A percentile compares a stretch with the other conserved stretches of the same genome.
These are phyloP conservation scores for Goniozus legneri DNA, from an alignment of 1,140 invertebrate species.

Conservation along the genomic window DNA sequence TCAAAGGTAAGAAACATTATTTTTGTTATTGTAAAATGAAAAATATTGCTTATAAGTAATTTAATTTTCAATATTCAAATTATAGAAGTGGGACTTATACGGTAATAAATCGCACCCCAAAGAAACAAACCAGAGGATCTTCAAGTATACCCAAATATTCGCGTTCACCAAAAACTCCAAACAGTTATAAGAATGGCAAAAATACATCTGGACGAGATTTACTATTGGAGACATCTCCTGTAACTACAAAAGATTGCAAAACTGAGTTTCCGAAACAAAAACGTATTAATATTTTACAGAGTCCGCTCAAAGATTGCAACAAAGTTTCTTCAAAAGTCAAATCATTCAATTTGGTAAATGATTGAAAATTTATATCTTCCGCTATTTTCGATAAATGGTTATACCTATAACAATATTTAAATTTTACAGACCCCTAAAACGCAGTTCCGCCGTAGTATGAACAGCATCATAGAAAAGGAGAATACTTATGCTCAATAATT, in stretches of 20 bases:
- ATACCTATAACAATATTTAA: too few relatives aligned
- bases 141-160: slow-evolving; percentile 21
- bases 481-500: slow-evolving; percentile 20
- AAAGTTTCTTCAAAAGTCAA: slow-evolving; percentile 24
- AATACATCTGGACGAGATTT: background rate
- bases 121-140: slow-evolving; percentile 15
- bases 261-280: background rate
- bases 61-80: background rate
- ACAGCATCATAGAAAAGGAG: slow-evolving; percentile 23
- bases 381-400: too few relatives aligned
- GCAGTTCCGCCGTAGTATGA: slow-evolving; percentile 12
- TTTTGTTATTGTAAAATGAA: background rate
- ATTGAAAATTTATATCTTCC: too few relatives aligned
- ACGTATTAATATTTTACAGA: slow-evolving; percentile 2
- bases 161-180: background rate
- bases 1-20: slow-evolving; percentile 19
- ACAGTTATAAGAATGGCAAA: too few relatives aligned
- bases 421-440: slow-evolving; percentile 24
- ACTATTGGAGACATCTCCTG: too few relatives aligned
- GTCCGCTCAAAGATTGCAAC: slow-evolving; percentile 31
- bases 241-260: background rate
- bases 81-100: too few relatives aligned
- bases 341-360: slow-evolving; percentile 32
- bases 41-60: background rate
- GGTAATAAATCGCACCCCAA: slow-evolving; percentile 14